These are phyloP conservation scores for Cryptops parisi DNA, from an alignment of 2,888 invertebrate species.

Conservation along the genomic window DNA sequence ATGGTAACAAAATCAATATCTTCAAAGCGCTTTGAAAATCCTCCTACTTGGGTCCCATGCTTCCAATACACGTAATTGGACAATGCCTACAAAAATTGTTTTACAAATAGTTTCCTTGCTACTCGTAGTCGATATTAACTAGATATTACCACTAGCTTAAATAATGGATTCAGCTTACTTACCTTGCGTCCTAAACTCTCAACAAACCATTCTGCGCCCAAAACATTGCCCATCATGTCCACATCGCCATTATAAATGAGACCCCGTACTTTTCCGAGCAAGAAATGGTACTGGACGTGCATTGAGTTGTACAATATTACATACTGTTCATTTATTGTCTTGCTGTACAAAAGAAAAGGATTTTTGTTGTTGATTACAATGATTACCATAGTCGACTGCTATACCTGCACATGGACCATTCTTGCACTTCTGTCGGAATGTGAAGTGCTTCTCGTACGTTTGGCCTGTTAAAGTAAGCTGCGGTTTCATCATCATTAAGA, in stretches of 20 bases:
- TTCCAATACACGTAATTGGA: slow-evolving; percentile 7
- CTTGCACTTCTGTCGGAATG: slow-evolving; percentile 20
- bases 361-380: too few species aligned
- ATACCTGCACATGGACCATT: slow-evolving; percentile 22
- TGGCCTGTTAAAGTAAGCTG: slow-evolving; percentile 19
- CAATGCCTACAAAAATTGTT: not conserved
- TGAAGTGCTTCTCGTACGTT: slow-evolving; percentile 22
- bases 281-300: slow-evolving; percentile 18
- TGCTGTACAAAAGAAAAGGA: slow-evolving; percentile 14
- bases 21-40: slow-evolving; percentile 2
- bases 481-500: slow-evolving; percentile 17
- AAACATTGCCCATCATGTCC: slow-evolving; percentile 37
- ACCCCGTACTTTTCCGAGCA: not conserved
- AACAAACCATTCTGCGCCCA: slow-evolving; percentile 37
- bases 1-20: slow-evolving; percentile 5
- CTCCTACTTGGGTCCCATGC: slow-evolving; percentile 1
- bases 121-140: too few species aligned
- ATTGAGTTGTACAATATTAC: slow-evolving; percentile 19
- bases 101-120: too few species aligned
- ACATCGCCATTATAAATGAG: slow-evolving; percentile 7
- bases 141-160: too few species aligned
- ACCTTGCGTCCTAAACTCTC: slow-evolving; percentile 24
- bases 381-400: not conserved
- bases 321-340: slow-evolving; percentile 19
- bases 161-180: slow-evolving; percentile 2